phyloP scores from a whole-genome alignment of 2,888 invertebrate species.

The Acronicta psi region DNA sequence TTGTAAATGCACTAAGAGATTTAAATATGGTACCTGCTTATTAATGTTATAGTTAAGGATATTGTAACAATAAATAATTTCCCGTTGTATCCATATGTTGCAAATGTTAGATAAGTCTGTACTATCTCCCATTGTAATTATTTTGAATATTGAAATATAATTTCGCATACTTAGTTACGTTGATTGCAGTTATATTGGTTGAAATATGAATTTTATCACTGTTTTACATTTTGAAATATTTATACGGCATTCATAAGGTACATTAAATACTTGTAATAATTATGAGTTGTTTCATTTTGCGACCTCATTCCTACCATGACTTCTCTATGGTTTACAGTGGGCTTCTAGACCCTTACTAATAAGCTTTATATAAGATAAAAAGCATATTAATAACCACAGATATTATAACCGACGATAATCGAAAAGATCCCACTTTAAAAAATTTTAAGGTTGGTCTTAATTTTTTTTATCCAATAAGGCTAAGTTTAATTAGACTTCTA shows the following conservation, averaged over 20 bases:
- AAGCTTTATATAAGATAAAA: too few species aligned
- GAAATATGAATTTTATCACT: slow-evolving; percentile 88
- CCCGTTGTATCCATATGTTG: slow-evolving; percentile 64
- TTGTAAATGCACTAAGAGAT: slow-evolving; percentile 69
- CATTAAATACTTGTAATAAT: slow-evolving; percentile 88
- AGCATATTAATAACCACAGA: too few species aligned
- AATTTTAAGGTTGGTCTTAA: too few species aligned
- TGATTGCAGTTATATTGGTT: slow-evolving; percentile 85
- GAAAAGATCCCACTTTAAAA: too few species aligned
- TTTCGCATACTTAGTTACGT: slow-evolving; percentile 81
- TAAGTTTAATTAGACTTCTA: too few species aligned
- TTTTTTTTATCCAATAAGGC: too few species aligned
- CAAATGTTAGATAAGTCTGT: slow-evolving; percentile 56
- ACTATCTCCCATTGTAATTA: slow-evolving; percentile 65
- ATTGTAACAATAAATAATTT: slow-evolving; percentile 64
- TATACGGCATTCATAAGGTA: slow-evolving; percentile 89
- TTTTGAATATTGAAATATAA: slow-evolving; percentile 77
- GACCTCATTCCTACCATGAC: not conserved
- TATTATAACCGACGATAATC: too few species aligned
- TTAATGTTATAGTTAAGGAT: slow-evolving; percentile 70
- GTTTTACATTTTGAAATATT: slow-evolving; percentile 90
- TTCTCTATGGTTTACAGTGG: too few species aligned
- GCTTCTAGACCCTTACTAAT: too few species aligned
- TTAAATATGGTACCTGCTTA: slow-evolving; percentile 82
- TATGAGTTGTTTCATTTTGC: slow-evolving; percentile 76